Base-by-base conservation (phyloP, 2,113 vertebrate species). In the Antechinus flavipes region DNA sequence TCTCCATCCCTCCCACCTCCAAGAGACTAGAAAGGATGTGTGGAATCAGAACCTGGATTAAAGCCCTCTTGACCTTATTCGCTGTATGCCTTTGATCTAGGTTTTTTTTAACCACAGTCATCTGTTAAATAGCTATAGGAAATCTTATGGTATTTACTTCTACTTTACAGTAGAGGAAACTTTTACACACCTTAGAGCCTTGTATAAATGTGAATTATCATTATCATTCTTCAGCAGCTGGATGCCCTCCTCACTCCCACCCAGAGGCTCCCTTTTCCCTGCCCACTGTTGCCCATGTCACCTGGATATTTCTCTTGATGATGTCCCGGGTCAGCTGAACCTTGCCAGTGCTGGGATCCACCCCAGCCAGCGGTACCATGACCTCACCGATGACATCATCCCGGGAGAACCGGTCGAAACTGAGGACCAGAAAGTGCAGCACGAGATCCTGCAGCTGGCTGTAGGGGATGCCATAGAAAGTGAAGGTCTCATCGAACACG, bases 381-480 rank as follows among this genome's bases (percentile, higher is more conserved):
- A 99, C 99, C 98, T 99, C 99, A 0, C 99, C 99, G 0, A 99
- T 99, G 89, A 99, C 99, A 0, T 99, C 99, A 0, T 99, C 99
- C 0, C 99, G 99, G 27, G 99, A 99, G 90, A 99, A 99, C 92
- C 99, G 99, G 97, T 99, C 99, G 0, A 99, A 99, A 98, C 99
- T 99, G 84, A 99, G 98, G 46, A 99, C 99, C 0, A 99, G 99
- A 98, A 99, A 99, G 98, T 99, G 99, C 89, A 99, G 99, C 16
- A 99, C 99, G 98, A 99, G 98, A 90, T 99, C 99, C 27, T 99
- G 99, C 2, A 99, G 99, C 56, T 99, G 98, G 98, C 99, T 99
- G 98, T 99, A 99, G 0, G 99, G 99, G 97, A 99, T 99, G 11
- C 99, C 99, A 0, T 99, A 99, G 98, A 99, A 99, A 91, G 99